Evolutionary conservation across 2,113 vertebrate genomes (phyloP).

Genomic region (Ammospiza nelsoni): DNA sequence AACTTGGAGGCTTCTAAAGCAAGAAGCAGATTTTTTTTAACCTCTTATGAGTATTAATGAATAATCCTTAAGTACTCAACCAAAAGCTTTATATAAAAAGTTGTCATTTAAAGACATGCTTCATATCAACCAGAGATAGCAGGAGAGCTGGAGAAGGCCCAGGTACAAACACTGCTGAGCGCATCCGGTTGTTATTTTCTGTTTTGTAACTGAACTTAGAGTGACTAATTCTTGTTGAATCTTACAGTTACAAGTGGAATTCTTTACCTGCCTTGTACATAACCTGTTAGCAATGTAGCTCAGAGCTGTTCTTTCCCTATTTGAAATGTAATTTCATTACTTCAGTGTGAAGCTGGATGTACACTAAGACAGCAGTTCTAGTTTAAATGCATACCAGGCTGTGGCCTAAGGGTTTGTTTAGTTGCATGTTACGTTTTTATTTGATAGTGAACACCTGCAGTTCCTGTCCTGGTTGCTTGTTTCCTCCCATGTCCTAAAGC

Average conservation of each 20-base stretch:
- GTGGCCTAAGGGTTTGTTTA: not conserved
- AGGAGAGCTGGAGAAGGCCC: not conserved
- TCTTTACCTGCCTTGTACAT: not conserved
- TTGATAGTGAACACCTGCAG: not conserved
- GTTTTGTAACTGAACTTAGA: not conserved
- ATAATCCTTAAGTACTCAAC: not conserved
- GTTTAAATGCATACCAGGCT: not conserved
- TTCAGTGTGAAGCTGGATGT: not conserved
- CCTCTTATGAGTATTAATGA: not conserved
- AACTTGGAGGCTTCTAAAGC: not conserved
- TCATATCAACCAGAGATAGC: not conserved
- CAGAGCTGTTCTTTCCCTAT: not conserved
- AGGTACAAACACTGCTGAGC: not conserved
- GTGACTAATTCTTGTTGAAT: constrained; percentile 2
- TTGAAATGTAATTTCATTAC: not conserved
- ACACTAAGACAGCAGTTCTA: not conserved
- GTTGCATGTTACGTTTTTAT: not conserved
- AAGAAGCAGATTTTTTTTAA: not conserved
- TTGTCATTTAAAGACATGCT: not conserved
- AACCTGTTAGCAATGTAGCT: not conserved
- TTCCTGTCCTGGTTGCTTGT: not conserved
- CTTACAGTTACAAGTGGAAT: not conserved
- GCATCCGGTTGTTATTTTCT: not conserved
- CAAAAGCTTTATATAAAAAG: not conserved
- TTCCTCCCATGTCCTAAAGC: not conserved